Evolutionary conservation across 2,888 invertebrate species (phyloP).

Genomic region (Elmis aenea): DNA sequence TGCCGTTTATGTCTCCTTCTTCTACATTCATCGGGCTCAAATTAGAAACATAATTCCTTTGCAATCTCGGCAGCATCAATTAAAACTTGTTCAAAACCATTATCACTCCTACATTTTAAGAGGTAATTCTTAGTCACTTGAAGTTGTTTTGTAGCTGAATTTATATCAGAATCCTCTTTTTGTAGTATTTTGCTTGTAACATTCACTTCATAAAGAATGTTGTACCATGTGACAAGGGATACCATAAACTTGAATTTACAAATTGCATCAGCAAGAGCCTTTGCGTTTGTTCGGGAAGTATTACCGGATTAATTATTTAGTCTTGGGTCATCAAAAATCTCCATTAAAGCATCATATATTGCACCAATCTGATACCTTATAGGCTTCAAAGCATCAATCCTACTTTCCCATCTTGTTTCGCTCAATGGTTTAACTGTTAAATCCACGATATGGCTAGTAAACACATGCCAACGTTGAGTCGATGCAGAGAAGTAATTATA

Average conservation of each 20-base stretch:
- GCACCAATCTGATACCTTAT: constrained; percentile 4
- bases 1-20: constrained; percentile 2
- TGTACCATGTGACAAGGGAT: constrained; percentile 6
- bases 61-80: not conserved
- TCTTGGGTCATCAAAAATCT: constrained; percentile 5
- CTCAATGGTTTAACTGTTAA: constrained; percentile 8
- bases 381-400: constrained; percentile 9
- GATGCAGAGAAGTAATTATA: constrained; percentile 19
- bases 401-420: constrained; percentile 11
- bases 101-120: constrained; percentile 1
- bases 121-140: no score
- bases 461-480: constrained; percentile 13
- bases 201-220: no score
- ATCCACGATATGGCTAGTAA: constrained; percentile 2
- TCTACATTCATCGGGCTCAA: no score
- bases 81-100: constrained; percentile 3
- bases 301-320: constrained; percentile 3
- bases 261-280: no score
- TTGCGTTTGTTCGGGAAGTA: not conserved
- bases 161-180: constrained; percentile 1
- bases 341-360: constrained; percentile 8
- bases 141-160: constrained; percentile 2
- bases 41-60: not conserved
- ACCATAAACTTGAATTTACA: constrained; percentile 4
- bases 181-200: constrained; percentile 4